Percentiles rank a stretch among this genome's conserved stretches.
Conservation (phyloP, 2,888 invertebrate species). For the Pyrrhosoma nymphula region DNA sequence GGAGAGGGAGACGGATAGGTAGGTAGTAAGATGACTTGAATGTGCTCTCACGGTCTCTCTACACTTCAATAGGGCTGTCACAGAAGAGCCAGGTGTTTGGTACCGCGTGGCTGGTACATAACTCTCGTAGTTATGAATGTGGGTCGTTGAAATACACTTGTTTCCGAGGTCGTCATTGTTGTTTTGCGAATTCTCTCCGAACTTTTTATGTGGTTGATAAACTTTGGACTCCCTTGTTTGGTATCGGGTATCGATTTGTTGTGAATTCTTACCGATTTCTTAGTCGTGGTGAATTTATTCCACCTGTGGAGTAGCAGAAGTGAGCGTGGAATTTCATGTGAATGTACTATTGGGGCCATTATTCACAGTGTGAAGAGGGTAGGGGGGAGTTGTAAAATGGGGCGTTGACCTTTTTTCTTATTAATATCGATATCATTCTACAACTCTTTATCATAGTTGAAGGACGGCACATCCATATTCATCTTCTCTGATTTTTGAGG, state of each 20-base stretch:
- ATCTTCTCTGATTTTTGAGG: too few species aligned
- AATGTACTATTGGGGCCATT: background rate
- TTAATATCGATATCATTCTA: too few species aligned
- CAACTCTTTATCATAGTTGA: too few species aligned
- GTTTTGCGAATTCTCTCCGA: background rate
- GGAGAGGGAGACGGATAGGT: background rate
- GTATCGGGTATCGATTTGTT: background rate
- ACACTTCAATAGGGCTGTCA: background rate
- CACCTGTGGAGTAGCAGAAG: background rate
- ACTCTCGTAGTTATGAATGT: background rate
- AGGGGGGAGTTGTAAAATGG: too few species aligned
- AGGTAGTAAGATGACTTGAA: background rate
- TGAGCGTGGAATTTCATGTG: background rate
- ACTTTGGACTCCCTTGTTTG: background rate
- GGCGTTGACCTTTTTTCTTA: too few species aligned
- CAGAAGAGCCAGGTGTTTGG: background rate
- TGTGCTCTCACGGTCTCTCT: background rate
- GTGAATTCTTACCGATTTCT: background rate
- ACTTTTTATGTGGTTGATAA: background rate
- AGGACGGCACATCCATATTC: too few species aligned
- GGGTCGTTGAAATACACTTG: background rate
- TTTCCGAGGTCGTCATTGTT: background rate
- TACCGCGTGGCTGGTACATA: background rate
- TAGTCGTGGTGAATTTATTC: background rate
- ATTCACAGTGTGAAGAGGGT: background rate